Conservation (phyloP, 1,140 invertebrate genomes). For the Anadara kagoshimensis region DNA sequence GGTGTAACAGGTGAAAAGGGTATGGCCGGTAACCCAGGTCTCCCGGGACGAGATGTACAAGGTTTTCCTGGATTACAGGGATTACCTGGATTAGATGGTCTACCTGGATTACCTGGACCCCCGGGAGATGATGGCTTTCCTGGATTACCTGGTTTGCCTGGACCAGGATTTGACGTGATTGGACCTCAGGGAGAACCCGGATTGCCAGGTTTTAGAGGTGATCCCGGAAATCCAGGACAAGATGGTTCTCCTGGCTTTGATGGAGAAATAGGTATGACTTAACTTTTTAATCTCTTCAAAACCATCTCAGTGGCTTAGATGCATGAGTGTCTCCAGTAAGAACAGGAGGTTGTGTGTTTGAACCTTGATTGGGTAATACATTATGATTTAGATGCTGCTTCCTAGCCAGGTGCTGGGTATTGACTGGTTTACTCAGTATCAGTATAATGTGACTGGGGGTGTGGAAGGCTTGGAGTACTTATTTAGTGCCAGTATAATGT, state of each 20-base stretch:
- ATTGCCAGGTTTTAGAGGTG: slow-evolving; percentile 49
- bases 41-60: slow-evolving; percentile 53
- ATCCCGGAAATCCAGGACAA: slow-evolving; percentile 67
- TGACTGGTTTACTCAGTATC: no score
- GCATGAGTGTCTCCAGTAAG: no score
- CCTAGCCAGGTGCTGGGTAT: background rate
- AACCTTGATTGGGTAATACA: no score
- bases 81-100: slow-evolving; percentile 56
- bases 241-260: slow-evolving; percentile 69
- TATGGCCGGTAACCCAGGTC: slow-evolving; percentile 23
- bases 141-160: slow-evolving; percentile 54
- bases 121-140: slow-evolving; percentile 61
- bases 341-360: no score
- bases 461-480: no score
- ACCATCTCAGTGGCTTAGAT: background rate
- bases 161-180: slow-evolving; percentile 51
- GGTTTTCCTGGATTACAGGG: slow-evolving; percentile 60
- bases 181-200: slow-evolving; percentile 47
- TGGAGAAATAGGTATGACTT: slow-evolving; percentile 46
- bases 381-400: no score
- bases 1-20: slow-evolving; percentile 52
- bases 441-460: no score
- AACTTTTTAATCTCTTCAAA: background rate
- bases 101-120: slow-evolving; percentile 57
- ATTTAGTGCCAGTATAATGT: no score